Conservation (phyloP, 2,113 vertebrate genomes). For the Anarhynchus alexandrinus region DNA sequence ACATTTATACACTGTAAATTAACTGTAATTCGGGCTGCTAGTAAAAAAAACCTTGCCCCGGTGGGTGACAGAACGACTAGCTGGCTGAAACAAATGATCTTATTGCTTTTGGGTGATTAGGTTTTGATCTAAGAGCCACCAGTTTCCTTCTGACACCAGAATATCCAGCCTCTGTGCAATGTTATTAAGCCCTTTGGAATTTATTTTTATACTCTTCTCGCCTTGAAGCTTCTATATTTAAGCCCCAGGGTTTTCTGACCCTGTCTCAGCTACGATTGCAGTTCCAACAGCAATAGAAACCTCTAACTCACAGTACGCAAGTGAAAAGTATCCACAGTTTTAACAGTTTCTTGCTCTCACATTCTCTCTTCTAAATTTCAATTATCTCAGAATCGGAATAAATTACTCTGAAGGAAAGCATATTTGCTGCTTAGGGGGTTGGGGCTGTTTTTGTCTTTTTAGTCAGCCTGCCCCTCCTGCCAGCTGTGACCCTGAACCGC, state of each 20-base stretch:
- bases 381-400: neutral
- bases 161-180: conserved; percentile 38
- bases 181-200: conserved; percentile 56
- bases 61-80: neutral
- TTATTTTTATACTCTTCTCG: conserved; percentile 56
- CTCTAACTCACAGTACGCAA: neutral
- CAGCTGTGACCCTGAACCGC: neutral
- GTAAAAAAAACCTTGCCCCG: neutral
- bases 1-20: neutral
- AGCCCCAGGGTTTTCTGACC: conserved; percentile 53
- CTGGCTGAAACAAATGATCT: conserved; percentile 33
- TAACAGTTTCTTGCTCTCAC: conserved; percentile 21
- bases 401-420: neutral
- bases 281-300: conserved; percentile 15
- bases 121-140: conserved; percentile 51
- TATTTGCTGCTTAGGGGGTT: neutral
- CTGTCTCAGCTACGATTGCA: neutral
- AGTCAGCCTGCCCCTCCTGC: neutral
- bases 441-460: neutral
- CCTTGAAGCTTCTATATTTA: conserved; percentile 51
- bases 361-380: conserved; percentile 34
- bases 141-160: conserved; percentile 43
- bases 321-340: neutral
- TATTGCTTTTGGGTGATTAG: conserved; percentile 9
- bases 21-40: neutral